These are phyloP conservation scores for Drosophila erecta DNA, from an alignment of 1,140 invertebrate species.

Conservation along the genomic window DNA sequence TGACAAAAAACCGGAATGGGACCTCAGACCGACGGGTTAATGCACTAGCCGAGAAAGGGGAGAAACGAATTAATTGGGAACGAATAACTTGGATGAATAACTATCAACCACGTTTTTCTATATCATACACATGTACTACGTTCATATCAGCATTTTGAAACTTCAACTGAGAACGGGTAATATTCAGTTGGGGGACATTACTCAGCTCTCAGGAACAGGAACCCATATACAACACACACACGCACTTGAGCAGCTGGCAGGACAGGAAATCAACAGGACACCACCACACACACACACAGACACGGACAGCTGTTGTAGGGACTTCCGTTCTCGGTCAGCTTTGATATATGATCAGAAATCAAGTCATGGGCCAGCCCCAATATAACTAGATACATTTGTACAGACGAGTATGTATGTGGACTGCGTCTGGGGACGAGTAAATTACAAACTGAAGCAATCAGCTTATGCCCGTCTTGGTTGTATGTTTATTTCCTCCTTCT, in stretches of 20 bases:
- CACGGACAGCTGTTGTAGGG: background rate
- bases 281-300: slow-evolving; percentile 29
- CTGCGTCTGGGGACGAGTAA: slow-evolving; percentile 12
- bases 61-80: background rate
- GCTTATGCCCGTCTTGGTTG: slow-evolving; percentile 25
- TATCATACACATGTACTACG: no score
- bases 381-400: background rate
- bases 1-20: slow-evolving; percentile 37
- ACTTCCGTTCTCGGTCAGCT: slow-evolving; percentile 15
- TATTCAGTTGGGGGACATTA: slow-evolving; percentile 14
- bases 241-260: slow-evolving; percentile 17
- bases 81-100: background rate
- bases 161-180: background rate
- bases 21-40: background rate
- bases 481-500: slow-evolving; percentile 3
- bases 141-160: no score
- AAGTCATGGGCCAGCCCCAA: slow-evolving; percentile 12
- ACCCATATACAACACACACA: slow-evolving; percentile 24
- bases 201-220: slow-evolving; percentile 33
- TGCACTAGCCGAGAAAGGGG: background rate
- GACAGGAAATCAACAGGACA: slow-evolving; percentile 55
- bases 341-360: slow-evolving; percentile 48
- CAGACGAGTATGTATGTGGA: background rate
- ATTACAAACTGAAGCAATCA: slow-evolving; percentile 34
- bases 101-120: background rate